Conservation (phyloP, 1,140 invertebrate genomes). For the Heliothis subflexa region DNA sequence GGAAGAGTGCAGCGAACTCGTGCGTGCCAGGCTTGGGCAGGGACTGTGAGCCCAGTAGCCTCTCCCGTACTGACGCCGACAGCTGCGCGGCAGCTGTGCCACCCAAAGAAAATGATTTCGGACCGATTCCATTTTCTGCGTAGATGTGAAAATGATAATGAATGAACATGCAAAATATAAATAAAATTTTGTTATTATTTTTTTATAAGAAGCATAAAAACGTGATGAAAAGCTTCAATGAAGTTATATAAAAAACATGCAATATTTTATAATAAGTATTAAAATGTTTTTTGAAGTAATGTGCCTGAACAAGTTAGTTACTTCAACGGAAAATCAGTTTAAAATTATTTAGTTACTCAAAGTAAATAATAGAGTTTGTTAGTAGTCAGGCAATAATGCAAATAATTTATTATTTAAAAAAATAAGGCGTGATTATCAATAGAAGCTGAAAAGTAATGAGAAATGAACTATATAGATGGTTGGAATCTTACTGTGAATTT, state of each 20-base stretch:
- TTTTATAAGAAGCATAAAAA: background rate
- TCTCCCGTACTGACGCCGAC: constrained; percentile 93
- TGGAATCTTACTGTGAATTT: constrained; percentile 88
- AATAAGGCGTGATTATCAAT: background rate
- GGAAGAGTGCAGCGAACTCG: constrained; percentile 88
- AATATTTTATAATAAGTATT: too few species aligned
- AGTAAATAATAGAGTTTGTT: too few species aligned
- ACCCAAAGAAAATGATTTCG: constrained; percentile 92
- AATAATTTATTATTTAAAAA: too few species aligned
- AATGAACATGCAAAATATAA: constrained; percentile 13
- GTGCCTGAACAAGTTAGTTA: too few species aligned
- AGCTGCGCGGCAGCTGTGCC: constrained; percentile 93
- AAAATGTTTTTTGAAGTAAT: too few species aligned
- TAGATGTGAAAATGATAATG: constrained; percentile 20
- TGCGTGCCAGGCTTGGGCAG: constrained; percentile 91
- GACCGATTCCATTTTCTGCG: constrained; percentile 84
- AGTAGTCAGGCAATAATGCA: too few species aligned
- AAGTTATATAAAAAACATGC: too few species aligned
- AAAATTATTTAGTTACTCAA: background rate
- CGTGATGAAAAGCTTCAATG: too few species aligned
- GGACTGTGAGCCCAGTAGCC: constrained; percentile 93
- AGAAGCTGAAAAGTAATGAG: background rate
- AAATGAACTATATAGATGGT: background rate
- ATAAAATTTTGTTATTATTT: background rate
- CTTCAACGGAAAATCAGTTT: too few species aligned